Evolutionary conservation across 35 echinoderm and acorn worm species (phyloP), one percentile per base, ranked within the genome.

Genomic region (Apostichopus parvimensis): DNA sequence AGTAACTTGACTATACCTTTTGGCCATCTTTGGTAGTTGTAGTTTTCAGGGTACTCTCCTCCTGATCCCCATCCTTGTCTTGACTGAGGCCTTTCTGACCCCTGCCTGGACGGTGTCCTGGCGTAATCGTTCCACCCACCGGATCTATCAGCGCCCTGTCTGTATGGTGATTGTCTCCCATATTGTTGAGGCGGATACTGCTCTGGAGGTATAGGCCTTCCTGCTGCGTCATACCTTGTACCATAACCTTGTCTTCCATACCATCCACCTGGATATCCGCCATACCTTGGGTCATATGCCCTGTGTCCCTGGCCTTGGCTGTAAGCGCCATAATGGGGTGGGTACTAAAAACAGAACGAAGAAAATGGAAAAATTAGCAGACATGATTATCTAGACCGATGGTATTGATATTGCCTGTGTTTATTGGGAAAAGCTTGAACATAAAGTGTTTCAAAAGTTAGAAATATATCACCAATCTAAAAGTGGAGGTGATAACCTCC

Each of bases 41-140:
- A 92, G 23, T 93, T 87, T 45, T 68, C 71, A 58, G 79, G 91
- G 79, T 92, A 81, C 18, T 28, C 68, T 90, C 66, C 87, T 13
- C 77, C 79, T 4, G 28, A 57, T 28, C 26, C 75, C 59, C 78
- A 82, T 15, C 88, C 89, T 75, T 91, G 79, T 77, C 88, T 68
- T 22, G 93, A 94, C 9, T 61, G 28, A 34, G 93, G 88, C 18
- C 93, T 81, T 26, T 90, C 87, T 54, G 23, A 62, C 21, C 92
- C 96, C 23, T 98, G 96, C 86, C 93, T 93, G 12, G 96, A 98
- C 64, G 80, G 87, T 15, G 96, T 93, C 58, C 90, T 62, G 55
- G 61, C 61, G 54, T 68, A 61, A n/a, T 79, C 92, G 11, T 59
- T 53, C 5, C 28, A 17, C 56, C 61, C 54, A 5, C 56, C 75